Evolutionary conservation across 2,797 vertebrate species (phyloP), one percentile per base, ranked within the genome.

Genomic region (Diplodus puntazzo): DNA sequence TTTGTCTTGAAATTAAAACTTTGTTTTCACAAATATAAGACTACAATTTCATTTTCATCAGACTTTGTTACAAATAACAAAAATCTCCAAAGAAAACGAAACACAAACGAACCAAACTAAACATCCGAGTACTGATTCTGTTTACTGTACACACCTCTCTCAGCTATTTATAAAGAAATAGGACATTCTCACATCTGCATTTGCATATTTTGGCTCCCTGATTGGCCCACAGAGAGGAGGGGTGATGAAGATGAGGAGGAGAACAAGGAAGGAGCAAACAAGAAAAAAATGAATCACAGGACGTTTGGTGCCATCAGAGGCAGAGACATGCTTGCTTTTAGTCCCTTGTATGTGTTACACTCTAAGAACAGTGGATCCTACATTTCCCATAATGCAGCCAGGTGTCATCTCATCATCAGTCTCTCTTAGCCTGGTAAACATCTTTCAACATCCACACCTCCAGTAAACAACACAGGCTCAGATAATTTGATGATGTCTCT

Each of bases 151-250:
- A 81, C 48, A 34, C 68, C 58, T 78, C 68, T 58, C 83, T 83
- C 80, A 85, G 82, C 90, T 94, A 93, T 94, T 93, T 93, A 89
- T 93, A 92, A 90, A 83, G 87, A 94, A 92, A 86, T 93, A 91
- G 92, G 92, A 87, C 93, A 92, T 74, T 86, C 85, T 80, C 87
- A 79, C 78, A 83, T 57, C 53, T 62, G 64, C 82, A 92, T 94
- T 92, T 92, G 86, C 89, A 92, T 92, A 87, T 78, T 54, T 75
- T 78, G 75, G 86, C 81, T 88, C 81, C 80, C 80, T 82, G 87
- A 93, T 91, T 92, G 88, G 91, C 66, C 92, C 89, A 73, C 69
- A 79, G 90, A 63, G 23, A 18, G 39, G n/a, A 7, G 17, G 27
- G 23, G 49, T 14, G 59, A 21, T 18, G 55, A 70, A 30, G 77